Evolutionary conservation across 2,797 vertebrate genomes (phyloP), one percentile per base, ranked within the genome.

Genomic region (Arrhamphus sclerolepis): DNA sequence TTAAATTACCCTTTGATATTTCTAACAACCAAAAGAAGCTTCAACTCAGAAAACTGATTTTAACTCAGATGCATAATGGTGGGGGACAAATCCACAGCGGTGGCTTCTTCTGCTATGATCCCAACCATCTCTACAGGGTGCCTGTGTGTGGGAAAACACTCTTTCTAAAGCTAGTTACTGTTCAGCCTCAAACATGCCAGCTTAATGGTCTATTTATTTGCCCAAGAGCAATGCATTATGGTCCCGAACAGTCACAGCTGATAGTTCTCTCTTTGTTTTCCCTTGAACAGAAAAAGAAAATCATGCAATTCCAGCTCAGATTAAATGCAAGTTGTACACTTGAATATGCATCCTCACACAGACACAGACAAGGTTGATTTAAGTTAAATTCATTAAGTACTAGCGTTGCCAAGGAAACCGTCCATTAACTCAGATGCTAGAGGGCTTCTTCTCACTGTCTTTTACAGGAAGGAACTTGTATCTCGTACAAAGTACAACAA

Each of bases 151-250:
- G 82, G 85, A 75, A 77, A 75, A 75, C 76, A 74, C 75, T 75
- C 78, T 75, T 76, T 83, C 74, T 81, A 80, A 84, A 89, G 80
- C 86, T 81, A 84, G 87, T 91, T 90, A 89, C 87, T 83, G 85
- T 81, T 89, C 82, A 65, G 75, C 79, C 83, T 85, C 80, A 84
- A 87, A 89, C 87, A 81, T 78, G 75, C 77, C 81, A 69, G 80
- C 80, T 82, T 89, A 91, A 92, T 88, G 82, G 86, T 79, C 86
- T 78, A 87, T 88, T 92, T 90, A 90, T 90, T 87, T 89, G 82
- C 78, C 89, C 66, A 17, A 84, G 73, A 90, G 87, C 88, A 78
- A 89, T 85, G 81, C 78, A 87, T 89, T 82, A 83, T 75, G 79
- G 78, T 80, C 80, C 46, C 55, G 76, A 78, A 83, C 83, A 77